These are phyloP conservation scores for Apistogramma diplotaenia DNA, from an alignment of 2,113 vertebrate species.

Conservation along the genomic window DNA sequence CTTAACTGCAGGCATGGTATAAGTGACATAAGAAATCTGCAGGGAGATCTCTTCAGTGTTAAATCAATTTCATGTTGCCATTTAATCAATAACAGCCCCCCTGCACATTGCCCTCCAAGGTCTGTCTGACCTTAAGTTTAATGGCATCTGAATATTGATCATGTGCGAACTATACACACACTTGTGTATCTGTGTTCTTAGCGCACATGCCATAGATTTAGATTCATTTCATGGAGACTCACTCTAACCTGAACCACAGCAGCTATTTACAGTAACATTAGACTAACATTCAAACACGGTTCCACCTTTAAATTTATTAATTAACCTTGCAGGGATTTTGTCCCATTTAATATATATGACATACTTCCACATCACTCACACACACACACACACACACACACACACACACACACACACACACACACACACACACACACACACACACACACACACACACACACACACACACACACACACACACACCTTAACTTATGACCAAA, in stretches of 20 bases:
- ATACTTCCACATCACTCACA: no score
- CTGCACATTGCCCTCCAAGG: not conserved
- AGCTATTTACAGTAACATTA: not conserved
- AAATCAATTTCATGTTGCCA: not conserved
- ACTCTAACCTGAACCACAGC: not conserved
- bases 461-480: no score
- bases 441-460: not conserved
- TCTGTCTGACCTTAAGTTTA: constrained; percentile 14
- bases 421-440: not conserved
- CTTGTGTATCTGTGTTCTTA: not conserved
- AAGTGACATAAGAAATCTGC: not conserved
- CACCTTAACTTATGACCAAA: not conserved
- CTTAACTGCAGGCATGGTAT: not conserved
- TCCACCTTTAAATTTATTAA: not conserved
- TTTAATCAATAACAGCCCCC: not conserved
- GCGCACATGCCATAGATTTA: not conserved
- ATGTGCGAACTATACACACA: not conserved
- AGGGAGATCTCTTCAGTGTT: not conserved
- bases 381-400: not conserved
- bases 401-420: not conserved
- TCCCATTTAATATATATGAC: not conserved
- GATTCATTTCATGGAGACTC: not conserved
- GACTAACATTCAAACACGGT: not conserved
- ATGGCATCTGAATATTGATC: not conserved
- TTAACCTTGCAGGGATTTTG: not conserved